These are phyloP conservation scores for Pithys albifrons DNA, from an alignment of 2,113 vertebrate species.

Conservation along the genomic window DNA sequence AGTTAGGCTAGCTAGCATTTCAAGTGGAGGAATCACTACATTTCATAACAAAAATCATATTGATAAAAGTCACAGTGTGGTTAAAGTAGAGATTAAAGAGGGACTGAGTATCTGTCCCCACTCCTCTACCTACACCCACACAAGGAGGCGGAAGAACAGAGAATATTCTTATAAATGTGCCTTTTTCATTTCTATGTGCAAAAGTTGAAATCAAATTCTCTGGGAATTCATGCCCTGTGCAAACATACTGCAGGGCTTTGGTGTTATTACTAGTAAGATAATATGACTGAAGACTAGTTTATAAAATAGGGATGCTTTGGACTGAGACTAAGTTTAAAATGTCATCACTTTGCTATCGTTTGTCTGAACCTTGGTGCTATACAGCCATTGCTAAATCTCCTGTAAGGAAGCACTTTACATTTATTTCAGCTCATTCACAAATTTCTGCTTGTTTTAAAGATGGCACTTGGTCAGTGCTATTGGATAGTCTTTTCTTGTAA, in stretches of 20 bases:
- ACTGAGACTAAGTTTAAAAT: not conserved
- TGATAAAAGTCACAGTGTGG: not conserved
- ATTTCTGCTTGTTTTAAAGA: not conserved
- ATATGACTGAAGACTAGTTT: not conserved
- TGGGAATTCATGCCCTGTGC: not conserved
- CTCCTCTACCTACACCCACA: not conserved
- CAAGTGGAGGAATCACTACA: not conserved
- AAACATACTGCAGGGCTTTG: not conserved
- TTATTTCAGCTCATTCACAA: not conserved
- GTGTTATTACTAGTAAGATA: not conserved
- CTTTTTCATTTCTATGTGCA: not conserved
- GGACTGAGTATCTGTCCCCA: not conserved
- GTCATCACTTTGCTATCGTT: not conserved
- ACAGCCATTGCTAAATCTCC: not conserved
- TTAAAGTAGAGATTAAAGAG: not conserved
- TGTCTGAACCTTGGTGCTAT: not conserved
- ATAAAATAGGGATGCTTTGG: not conserved
- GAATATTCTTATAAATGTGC: not conserved
- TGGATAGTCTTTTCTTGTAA: not conserved
- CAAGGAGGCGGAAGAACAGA: rapidly evolving
- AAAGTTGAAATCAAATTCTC: not conserved
- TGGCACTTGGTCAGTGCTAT: not conserved
- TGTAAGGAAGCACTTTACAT: not conserved
- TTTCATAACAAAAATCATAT: not conserved
- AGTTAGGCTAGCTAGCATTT: not conserved